Conservation (phyloP, 2,888 invertebrate genomes). For the Lasioglossum villosulum region DNA sequence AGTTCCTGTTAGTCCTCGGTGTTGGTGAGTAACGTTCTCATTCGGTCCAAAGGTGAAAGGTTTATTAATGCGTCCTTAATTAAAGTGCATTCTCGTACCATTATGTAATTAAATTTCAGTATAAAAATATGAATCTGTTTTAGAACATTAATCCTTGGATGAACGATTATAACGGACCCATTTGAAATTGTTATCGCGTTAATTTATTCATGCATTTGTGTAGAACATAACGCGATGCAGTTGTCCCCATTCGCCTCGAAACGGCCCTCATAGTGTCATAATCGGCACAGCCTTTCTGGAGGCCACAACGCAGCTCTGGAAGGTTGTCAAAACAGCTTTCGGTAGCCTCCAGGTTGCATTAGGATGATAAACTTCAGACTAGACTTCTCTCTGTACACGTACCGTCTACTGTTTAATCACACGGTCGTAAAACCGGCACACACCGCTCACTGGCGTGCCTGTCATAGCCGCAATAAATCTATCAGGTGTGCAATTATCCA, state of each 20-base stretch:
- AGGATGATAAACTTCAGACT: slow-evolving; percentile 1
- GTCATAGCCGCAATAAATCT: slow-evolving; percentile 16
- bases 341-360: neutral
- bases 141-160: neutral
- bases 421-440: neutral
- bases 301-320: neutral
- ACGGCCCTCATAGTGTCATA: neutral
- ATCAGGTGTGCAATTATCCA: slow-evolving; percentile 22
- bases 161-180: neutral
- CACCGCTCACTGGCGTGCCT: neutral
- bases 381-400: neutral
- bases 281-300: neutral
- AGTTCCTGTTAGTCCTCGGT: neutral
- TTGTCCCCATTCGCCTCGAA: neutral
- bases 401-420: neutral
- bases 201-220: no score
- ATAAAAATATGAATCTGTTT: no score
- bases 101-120: no score
- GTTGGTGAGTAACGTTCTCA: neutral
- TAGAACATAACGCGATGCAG: no score
- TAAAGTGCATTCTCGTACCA: neutral
- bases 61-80: neutral
- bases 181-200: no score
- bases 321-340: slow-evolving; percentile 12
- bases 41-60: neutral